Evolutionary conservation across 2,113 vertebrate genomes (phyloP).

Genomic region (Laticauda laticaudata): DNA sequence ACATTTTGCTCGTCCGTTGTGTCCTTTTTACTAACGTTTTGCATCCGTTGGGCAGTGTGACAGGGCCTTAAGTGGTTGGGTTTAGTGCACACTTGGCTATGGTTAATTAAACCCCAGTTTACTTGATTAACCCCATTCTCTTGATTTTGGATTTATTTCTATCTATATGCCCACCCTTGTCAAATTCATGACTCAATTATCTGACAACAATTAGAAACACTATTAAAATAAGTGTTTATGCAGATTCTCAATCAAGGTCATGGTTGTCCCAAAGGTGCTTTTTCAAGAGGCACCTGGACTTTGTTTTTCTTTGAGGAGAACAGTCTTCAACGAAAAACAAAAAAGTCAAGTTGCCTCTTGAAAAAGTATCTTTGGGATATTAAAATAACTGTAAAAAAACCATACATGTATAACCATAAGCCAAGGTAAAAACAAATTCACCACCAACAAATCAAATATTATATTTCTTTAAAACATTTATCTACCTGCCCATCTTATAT

Average conservation of each 20-base stretch:
- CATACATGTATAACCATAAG: neutral
- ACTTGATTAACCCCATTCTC: neutral
- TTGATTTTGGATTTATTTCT: neutral
- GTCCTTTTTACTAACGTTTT: too few species aligned
- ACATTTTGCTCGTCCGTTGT: too few species aligned
- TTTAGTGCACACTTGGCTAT: neutral
- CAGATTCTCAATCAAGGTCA: neutral
- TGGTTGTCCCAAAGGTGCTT: too few species aligned
- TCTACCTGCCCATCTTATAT: neutral
- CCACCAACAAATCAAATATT: neutral
- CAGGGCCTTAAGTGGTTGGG: neutral
- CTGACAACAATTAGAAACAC: neutral
- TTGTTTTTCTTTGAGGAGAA: too few species aligned
- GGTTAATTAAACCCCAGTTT: neutral
- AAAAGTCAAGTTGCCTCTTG: too few species aligned
- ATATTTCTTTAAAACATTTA: neutral
- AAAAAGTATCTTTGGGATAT: neutral
- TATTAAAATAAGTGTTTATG: neutral
- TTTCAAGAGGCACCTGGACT: too few species aligned
- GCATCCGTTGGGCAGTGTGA: too few species aligned
- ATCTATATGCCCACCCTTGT: neutral
- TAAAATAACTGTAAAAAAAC: neutral
- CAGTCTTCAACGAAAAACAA: too few species aligned
- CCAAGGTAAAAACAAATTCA: neutral
- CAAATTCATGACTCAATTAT: neutral